Conservation (phyloP, 1,140 invertebrate genomes). For the Oryzaephilus surinamensis region DNA sequence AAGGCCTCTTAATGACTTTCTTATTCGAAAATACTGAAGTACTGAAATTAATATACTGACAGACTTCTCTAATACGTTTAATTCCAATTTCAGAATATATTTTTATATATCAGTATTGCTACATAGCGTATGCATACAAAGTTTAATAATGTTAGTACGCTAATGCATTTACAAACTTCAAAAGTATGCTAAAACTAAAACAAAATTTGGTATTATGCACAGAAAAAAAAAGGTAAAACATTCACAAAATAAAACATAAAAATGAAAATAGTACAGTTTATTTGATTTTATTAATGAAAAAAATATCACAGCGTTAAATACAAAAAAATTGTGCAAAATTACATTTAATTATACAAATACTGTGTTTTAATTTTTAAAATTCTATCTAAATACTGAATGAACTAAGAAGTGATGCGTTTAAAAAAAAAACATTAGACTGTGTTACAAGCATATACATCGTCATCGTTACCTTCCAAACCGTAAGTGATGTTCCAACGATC, state of each 20-base stretch:
- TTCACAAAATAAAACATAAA: conserved; percentile 22
- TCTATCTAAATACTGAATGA: too few relatives aligned
- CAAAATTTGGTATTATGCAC: too few relatives aligned
- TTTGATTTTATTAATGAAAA: conserved; percentile 15
- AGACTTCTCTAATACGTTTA: too few relatives aligned
- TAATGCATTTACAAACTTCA: too few relatives aligned
- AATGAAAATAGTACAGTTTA: conserved; percentile 7
- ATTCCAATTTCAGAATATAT: too few relatives aligned
- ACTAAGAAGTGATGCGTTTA: not conserved
- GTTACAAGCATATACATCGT: conserved; percentile 20
- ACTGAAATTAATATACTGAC: too few relatives aligned
- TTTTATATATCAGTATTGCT: too few relatives aligned
- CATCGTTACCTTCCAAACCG: conserved; percentile 62
- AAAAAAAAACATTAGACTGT: conserved; percentile 16
- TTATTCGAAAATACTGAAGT: too few relatives aligned
- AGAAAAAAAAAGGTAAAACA: conserved; percentile 14
- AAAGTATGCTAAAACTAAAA: too few relatives aligned
- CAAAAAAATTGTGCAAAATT: conserved; percentile 7
- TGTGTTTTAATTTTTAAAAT: not conserved
- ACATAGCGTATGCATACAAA: too few relatives aligned
- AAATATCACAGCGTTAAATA: conserved; percentile 24
- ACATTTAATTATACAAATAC: not conserved
- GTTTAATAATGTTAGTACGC: too few relatives aligned
- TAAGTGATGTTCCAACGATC: conserved; percentile 72
- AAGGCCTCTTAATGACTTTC: too few relatives aligned